Conservation (phyloP, 2,888 invertebrate genomes). For the Tetragonisca angustula region DNA sequence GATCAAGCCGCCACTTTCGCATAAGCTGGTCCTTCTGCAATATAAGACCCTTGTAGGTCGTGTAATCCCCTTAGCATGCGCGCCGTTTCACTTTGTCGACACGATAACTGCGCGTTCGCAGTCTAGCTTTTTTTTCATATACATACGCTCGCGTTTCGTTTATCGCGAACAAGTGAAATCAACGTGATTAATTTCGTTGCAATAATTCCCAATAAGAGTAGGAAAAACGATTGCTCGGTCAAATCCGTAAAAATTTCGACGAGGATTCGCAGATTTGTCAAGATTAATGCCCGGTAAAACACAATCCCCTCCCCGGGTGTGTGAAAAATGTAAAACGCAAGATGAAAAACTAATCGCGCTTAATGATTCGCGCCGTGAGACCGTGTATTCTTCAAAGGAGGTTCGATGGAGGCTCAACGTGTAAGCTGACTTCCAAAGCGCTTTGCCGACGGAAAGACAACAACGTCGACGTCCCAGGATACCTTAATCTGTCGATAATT, state of each 20-base stretch:
- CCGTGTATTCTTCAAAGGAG: constrained; percentile 32
- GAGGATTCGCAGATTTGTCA: neutral
- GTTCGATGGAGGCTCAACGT: constrained; percentile 51
- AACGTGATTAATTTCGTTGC: no score
- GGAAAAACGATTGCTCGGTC: neutral
- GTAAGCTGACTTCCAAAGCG: constrained; percentile 61
- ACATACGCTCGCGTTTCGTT: neutral
- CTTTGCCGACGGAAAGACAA: constrained; percentile 58
- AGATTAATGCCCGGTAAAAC: neutral
- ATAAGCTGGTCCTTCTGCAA: constrained; percentile 31
- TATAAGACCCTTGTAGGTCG: constrained; percentile 42
- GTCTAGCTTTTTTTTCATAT: neutral
- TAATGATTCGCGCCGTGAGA: constrained; percentile 27
- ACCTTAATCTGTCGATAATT: constrained; percentile 69
- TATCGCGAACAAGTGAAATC: neutral
- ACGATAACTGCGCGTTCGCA: neutral
- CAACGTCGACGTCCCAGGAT: constrained; percentile 56
- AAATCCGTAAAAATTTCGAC: neutral
- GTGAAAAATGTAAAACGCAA: neutral
- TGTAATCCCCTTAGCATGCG: constrained; percentile 33
- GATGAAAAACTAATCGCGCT: constrained; percentile 32
- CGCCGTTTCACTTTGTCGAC: constrained; percentile 9
- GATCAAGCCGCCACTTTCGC: constrained; percentile 17
- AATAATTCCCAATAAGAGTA: no score
- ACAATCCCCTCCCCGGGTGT: neutral